phyloP scores from a whole-genome alignment of 2,888 invertebrate species.

The Aphelenchoides bicaudatus region DNA sequence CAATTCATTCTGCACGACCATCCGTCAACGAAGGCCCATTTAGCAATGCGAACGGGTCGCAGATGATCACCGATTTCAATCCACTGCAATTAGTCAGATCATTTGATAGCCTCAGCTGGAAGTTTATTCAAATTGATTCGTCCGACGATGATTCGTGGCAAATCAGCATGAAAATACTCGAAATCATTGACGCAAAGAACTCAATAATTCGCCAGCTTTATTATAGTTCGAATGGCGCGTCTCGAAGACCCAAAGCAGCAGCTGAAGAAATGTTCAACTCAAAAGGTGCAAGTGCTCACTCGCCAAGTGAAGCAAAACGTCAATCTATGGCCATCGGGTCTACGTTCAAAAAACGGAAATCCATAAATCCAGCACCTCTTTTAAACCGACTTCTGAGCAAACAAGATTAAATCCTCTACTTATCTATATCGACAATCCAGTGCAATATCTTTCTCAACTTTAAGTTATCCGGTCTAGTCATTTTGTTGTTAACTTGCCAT shows the following conservation, averaged over 20 bases:
- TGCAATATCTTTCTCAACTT: neutral
- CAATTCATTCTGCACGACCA: too few species aligned
- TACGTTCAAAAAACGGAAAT: neutral
- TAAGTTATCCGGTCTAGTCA: neutral
- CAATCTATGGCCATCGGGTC: too few species aligned
- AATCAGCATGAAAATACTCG: slow-evolving; percentile 25
- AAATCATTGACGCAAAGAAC: slow-evolving; percentile 6
- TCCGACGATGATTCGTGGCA: slow-evolving; percentile 31
- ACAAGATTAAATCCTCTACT: too few species aligned
- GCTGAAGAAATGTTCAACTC: slow-evolving; percentile 11
- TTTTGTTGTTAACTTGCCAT: neutral
- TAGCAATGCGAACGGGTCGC: slow-evolving; percentile 19
- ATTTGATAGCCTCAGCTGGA: slow-evolving; percentile 22
- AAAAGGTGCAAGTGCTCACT: neutral
- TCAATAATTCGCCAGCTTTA: slow-evolving; percentile 15
- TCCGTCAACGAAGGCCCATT: neutral
- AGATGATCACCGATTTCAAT: slow-evolving; percentile 16
- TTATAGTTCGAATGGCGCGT: slow-evolving; percentile 9
- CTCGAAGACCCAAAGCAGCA: neutral
- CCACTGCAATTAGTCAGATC: slow-evolving; percentile 18
- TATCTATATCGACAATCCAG: too few species aligned
- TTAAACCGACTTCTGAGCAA: slow-evolving; percentile 2
- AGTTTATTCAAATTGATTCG: slow-evolving; percentile 25
- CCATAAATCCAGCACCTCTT: neutral
- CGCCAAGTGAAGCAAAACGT: neutral